These are phyloP conservation scores for Turritopsis dohrnii DNA, from an alignment of 30 jellyfish, hydroid and myxozoan genomes.

Conservation along the genomic window DNA sequence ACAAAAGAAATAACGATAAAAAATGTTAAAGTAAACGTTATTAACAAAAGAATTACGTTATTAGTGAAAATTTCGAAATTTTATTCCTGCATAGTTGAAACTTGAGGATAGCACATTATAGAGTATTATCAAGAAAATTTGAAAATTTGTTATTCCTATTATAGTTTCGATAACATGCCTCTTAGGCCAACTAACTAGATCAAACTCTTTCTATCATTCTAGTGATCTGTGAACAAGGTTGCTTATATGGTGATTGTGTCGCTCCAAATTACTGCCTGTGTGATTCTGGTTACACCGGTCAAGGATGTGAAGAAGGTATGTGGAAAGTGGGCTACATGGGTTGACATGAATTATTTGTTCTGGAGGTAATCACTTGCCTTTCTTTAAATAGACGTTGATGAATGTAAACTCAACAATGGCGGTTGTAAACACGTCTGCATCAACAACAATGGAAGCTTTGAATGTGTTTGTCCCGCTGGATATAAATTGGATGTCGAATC, in stretches of 20 bases:
- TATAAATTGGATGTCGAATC: conserved; percentile 47
- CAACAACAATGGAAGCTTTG: conserved; percentile 65
- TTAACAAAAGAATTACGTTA: too few relatives aligned
- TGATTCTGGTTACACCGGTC: neutral
- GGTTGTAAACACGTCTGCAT: conserved; percentile 48
- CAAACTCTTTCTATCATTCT: too few relatives aligned
- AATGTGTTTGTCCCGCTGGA: conserved; percentile 75
- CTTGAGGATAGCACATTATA: too few relatives aligned
- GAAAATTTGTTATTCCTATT: too few relatives aligned
- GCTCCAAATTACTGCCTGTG: neutral
- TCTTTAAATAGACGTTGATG: neutral
- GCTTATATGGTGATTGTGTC: neutral
- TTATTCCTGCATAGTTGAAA: too few relatives aligned
- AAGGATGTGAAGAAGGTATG: neutral
- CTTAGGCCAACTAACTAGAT: too few relatives aligned
- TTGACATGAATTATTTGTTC: neutral
- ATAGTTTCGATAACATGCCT: too few relatives aligned
- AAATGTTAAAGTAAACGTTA: too few relatives aligned
- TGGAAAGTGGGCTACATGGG: neutral
- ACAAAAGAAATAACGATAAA: too few relatives aligned
- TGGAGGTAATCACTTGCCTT: neutral
- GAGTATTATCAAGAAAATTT: too few relatives aligned
- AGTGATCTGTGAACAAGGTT: neutral
- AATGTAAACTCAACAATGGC: neutral
- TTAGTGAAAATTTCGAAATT: too few relatives aligned